Evolutionary conservation across 1,140 invertebrate species (phyloP).

Genomic region (Aplysia californica): DNA sequence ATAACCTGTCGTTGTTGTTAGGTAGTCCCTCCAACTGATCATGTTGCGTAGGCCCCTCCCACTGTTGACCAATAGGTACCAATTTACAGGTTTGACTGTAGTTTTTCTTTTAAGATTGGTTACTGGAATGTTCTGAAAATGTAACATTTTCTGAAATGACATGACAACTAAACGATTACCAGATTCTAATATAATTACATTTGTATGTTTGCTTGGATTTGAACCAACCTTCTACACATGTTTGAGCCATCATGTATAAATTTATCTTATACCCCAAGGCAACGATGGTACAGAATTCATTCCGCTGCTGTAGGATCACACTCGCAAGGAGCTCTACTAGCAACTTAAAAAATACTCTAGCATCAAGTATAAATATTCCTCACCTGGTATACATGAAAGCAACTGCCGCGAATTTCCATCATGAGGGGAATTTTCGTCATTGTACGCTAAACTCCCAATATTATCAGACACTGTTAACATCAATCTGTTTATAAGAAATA

Average conservation of each 20-base stretch:
- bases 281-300: background rate
- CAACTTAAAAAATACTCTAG: background rate
- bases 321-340: background rate
- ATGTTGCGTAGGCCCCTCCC: too few relatives aligned
- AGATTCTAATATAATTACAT: background rate
- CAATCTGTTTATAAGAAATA: background rate
- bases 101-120: too few relatives aligned
- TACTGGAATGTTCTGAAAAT: too few relatives aligned
- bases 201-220: background rate
- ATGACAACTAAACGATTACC: too few relatives aligned
- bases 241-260: background rate
- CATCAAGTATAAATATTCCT: background rate
- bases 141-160: too few relatives aligned
- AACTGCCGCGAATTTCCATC: background rate
- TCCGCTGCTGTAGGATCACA: background rate
- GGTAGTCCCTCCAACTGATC: too few relatives aligned
- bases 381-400: slow-evolving; percentile 12
- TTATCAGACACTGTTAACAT: slow-evolving; percentile 22
- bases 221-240: background rate
- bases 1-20: too few relatives aligned
- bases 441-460: slow-evolving; percentile 13
- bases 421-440: slow-evolving; percentile 1
- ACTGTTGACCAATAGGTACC: too few relatives aligned
- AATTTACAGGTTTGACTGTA: background rate
- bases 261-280: background rate